A percentile compares a stretch with the other conserved stretches of the same genome.
phyloP scores from a whole-genome alignment of 2,888 invertebrate genomes.

The Parasteatoda lunata region DNA sequence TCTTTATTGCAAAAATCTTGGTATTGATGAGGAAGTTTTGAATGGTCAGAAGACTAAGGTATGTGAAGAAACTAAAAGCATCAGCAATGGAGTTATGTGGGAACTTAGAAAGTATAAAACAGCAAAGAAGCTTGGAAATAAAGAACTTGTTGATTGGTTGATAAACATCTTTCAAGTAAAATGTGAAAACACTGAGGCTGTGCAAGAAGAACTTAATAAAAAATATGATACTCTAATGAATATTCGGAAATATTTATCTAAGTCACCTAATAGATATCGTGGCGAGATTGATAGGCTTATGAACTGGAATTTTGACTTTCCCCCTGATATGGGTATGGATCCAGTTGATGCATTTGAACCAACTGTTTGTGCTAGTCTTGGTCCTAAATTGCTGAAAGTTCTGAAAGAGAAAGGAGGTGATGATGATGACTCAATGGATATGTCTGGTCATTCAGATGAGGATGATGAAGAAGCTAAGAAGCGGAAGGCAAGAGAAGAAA shows the following conservation, averaged over 20 bases:
- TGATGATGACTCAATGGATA: slow-evolving; percentile 63
- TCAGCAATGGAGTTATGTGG: slow-evolving; percentile 64
- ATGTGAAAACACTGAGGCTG: slow-evolving; percentile 58
- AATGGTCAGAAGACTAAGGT: slow-evolving; percentile 49
- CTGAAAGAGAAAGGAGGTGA: slow-evolving; percentile 64
- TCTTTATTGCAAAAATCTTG: slow-evolving; percentile 53
- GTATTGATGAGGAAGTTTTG: slow-evolving; percentile 63
- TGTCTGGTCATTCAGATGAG: slow-evolving; percentile 55
- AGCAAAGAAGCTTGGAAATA: slow-evolving; percentile 39
- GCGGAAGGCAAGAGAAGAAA: slow-evolving; percentile 64
- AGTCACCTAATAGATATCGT: slow-evolving; percentile 46
- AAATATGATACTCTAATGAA: slow-evolving; percentile 49
- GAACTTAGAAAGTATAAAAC: slow-evolving; percentile 60
- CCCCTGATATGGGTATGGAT: slow-evolving; percentile 48
- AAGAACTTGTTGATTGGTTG: slow-evolving; percentile 58
- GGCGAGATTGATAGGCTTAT: slow-evolving; percentile 59
- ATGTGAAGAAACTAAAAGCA: slow-evolving; percentile 51
- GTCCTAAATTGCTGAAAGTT: slow-evolving; percentile 62
- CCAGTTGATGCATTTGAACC: slow-evolving; percentile 58
- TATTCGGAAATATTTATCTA: slow-evolving; percentile 35
- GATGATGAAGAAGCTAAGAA: slow-evolving; percentile 66
- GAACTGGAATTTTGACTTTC: slow-evolving; percentile 63
- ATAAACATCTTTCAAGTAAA: slow-evolving; percentile 59
- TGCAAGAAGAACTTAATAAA: slow-evolving; percentile 55
- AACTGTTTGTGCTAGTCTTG: slow-evolving; percentile 56